Base-by-base conservation (phyloP, 2,113 vertebrate species). In the Otolemur garnettii region DNA sequence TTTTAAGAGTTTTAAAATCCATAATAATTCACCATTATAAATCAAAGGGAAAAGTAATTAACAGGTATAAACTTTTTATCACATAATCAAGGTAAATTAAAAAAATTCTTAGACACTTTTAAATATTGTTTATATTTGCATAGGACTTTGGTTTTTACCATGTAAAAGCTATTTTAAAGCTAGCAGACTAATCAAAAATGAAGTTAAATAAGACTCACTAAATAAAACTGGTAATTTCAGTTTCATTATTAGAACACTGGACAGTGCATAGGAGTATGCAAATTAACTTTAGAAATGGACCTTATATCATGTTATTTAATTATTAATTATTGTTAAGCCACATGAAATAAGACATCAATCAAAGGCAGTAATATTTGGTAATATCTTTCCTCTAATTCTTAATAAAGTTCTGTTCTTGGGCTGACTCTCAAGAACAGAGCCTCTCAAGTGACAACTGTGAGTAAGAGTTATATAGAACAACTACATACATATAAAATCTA, bases 161-260 rank as follows among this genome's bases (percentile, higher is more conserved):
- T 94, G 64, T 13, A 91, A 90, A 81, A 83, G 42, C 79, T 87
- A 91, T 69, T 94, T 95, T 95, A 96, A 96, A 97, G 90, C 83
- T 89, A 83, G 21, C 57, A 96, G 57, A 92, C 15, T 72, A 85
- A 53, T 69, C 59, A 94, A 53, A 72, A 81, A 35, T 71, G 24
- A 72, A 81, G 38, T 91, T 78, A 87, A 80, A 84, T 13, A 84
- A 71, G 64, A 81, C 17, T 83, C 72, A n/a, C 75, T 81, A 68
- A 62, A 64, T 77, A 91, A 95, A 96, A 94, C 3, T 12, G 81
- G 68, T 7, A 75, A 62, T 68, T 91, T 60, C 45, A 94, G 87
- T 42, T 93, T 86, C 85, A 71, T 80, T 87, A 80, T 62, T 90
- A 79, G 84, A 93, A 84, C 12, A 90, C 38, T 53, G 68, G 57